Evolutionary conservation across 2,797 vertebrate species (phyloP).

Genomic region (Sciurus vulgaris): DNA sequence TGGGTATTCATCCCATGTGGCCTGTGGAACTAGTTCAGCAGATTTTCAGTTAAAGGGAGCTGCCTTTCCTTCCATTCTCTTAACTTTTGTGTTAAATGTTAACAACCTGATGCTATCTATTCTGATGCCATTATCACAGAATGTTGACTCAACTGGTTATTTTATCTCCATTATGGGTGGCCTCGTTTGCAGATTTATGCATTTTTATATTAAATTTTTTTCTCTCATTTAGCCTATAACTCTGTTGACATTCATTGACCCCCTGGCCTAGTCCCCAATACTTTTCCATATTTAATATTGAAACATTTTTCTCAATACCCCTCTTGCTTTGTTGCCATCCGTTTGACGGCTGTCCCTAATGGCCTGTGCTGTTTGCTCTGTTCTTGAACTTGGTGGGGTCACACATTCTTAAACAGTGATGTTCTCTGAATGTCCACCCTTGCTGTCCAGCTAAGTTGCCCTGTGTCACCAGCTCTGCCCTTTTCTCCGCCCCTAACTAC

Average conservation of each 20-base stretch:
- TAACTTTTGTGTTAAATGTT: constrained; percentile 95
- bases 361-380: constrained; percentile 98
- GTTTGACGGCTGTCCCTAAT: constrained; percentile 91
- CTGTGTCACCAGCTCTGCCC: constrained; percentile 89
- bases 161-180: constrained; percentile 94
- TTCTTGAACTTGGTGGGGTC: constrained; percentile 99
- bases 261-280: constrained; percentile 92
- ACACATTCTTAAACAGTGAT: constrained; percentile 90
- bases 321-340: constrained; percentile 86
- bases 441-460: constrained; percentile 87
- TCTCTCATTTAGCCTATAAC: constrained; percentile 95
- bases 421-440: constrained; percentile 93
- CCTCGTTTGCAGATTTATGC: constrained; percentile 97
- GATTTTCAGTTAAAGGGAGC: constrained; percentile 79
- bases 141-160: constrained; percentile 93
- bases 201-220: constrained; percentile 99
- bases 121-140: constrained; percentile 92
- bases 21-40: constrained; percentile 84
- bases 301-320: constrained; percentile 86
- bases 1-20: constrained; percentile 79
- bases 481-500: constrained; percentile 91
- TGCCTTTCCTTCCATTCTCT: constrained; percentile 89
- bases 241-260: constrained; percentile 99
- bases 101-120: constrained; percentile 92
- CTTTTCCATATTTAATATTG: constrained; percentile 97